Evolutionary conservation across 2,113 vertebrate genomes (phyloP).

Genomic region (Dryoscopus gambensis): DNA sequence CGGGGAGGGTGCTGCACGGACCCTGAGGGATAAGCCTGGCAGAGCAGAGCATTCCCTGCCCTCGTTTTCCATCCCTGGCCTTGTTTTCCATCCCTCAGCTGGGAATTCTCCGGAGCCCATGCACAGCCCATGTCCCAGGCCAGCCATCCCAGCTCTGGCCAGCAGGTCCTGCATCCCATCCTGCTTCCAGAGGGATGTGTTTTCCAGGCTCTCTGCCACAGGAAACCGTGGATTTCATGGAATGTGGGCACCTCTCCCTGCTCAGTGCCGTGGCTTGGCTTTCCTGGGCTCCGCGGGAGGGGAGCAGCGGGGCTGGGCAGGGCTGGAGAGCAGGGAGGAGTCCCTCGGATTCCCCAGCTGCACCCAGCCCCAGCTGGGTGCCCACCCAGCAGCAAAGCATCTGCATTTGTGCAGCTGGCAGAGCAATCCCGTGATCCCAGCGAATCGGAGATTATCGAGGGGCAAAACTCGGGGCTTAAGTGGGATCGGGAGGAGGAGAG

Average conservation of each 20-base stretch:
- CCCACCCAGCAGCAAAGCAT: fast-evolving
- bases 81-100: background rate
- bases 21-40: background rate
- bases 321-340: background rate
- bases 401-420: conserved; percentile 1
- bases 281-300: background rate
- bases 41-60: background rate
- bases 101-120: background rate
- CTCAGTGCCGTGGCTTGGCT: fast-evolving
- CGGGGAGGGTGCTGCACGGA: background rate
- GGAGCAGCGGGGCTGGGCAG: background rate
- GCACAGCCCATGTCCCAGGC: background rate
- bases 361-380: background rate
- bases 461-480: background rate
- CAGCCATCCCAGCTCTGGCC: background rate
- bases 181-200: background rate
- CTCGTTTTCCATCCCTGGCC: background rate
- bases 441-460: conserved; percentile 17
- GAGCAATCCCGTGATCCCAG: conserved; percentile 23
- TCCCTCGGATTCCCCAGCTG: background rate
- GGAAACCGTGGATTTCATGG: background rate
- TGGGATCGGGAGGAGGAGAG: conserved; percentile 21
- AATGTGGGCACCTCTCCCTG: background rate
- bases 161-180: background rate
- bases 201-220: fast-evolving